Base-by-base conservation (phyloP, 2,113 vertebrate species). In the Ameiurus melas region DNA sequence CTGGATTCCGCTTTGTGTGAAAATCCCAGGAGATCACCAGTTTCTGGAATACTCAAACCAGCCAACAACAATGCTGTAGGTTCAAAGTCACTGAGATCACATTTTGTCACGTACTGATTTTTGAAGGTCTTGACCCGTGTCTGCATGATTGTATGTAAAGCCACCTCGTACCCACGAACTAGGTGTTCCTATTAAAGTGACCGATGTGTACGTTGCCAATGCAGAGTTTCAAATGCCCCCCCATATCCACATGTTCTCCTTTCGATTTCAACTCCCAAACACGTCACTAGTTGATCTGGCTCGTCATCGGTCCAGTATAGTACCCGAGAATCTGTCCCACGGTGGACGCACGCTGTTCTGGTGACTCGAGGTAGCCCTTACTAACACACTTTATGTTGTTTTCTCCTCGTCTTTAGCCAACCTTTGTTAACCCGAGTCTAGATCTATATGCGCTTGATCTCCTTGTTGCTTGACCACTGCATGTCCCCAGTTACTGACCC, bases 391-490 rank as follows among this genome's bases (percentile, higher is more conserved):
- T 20, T 36, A 4, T 75, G 36, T 20, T 43, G 36, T 75, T 75
- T 20, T 73, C 13, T 33, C 66, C 25, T 66, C 13, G 10, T 33
- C 36, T 39, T 43, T 20, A 22, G 33, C 36, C 12, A 20, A 39
- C 8, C 12, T 64, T n/a, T 87, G 68, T 79, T 16, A 66, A 33
- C 71, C 25, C 16, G 9, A 66, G 75, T 79, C 55, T 10, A 36
- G 62, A n/a, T 33, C 36, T 33, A 17, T 80, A 64, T 57, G 33
- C 47, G 22, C 55, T 66, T 53, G 14, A 43, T n/a, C 1, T 17
- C 27, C 33, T 73, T 93, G 93, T 94, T 93, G 93, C 94, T 95
- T 22, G 90, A 92, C 94, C 92, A 94, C 92, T 91, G 92, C 93
- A 90, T 92, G 91, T 92, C 93, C 94, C 36, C 88, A 1, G 93